Base-by-base conservation (phyloP, 2,797 vertebrate species). In the Brachyalestes nurse region DNA sequence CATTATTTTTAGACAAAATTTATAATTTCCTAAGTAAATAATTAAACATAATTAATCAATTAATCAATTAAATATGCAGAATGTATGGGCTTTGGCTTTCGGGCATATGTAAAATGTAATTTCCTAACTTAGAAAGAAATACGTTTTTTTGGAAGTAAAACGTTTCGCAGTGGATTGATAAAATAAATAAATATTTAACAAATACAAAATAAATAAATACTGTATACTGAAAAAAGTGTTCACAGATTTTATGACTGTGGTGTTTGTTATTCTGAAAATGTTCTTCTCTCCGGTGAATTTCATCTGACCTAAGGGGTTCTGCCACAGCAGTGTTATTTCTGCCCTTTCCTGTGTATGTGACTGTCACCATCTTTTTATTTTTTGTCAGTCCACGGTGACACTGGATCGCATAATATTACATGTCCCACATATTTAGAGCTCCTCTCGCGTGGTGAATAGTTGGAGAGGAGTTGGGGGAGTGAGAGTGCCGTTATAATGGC, bases 401-500 rank as follows among this genome's bases (percentile, higher is more conserved):
- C 45, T 28, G 25, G 69, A 47, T 66, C 65, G 51, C 17, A 21
- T 72, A 57, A 40, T 57, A 17, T 40, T 58, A 38, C 51, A 57
- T n/a, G 51, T 79, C 67, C 67, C 77, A 79, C 70, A 74, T 57
- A 81, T 49, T 69, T 53, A 19, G 73, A 38, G 58, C 66, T 47
- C 60, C 25, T 60, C 58, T 78, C 57, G 13, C 17, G 77, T 38
- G 23, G 10, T 57, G 49, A 62, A 61, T 51, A 51, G 67, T 64
- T 21, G 47, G 51, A 82, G 78, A 69, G 57, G 74, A 67, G 73
- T 81, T 80, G 45, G 9, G 40, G 47, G 89, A 89, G 84, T 73
- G 88, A 86, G 85, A 38, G 87, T 87, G 82, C 82, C 84, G 85
- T 85, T 85, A 87, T 87, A 88, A 89, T 84, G 85, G 87, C 84